phyloP scores from a whole-genome alignment of 2,888 invertebrate genomes.

The Phorcus lineatus region DNA sequence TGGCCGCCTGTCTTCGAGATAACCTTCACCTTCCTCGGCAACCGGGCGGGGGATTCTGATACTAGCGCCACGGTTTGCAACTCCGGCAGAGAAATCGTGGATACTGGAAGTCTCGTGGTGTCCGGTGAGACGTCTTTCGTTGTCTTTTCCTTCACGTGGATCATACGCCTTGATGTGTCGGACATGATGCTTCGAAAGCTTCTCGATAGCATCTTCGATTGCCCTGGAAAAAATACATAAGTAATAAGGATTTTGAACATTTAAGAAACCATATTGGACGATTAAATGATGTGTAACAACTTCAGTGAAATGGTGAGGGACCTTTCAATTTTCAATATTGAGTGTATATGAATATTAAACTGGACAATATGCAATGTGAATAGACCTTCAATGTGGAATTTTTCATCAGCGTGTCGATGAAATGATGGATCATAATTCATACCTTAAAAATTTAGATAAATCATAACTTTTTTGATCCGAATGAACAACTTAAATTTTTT shows the following conservation, averaged over 20 bases:
- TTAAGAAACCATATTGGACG: too few species aligned
- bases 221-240: slow-evolving; percentile 79
- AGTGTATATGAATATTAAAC: too few species aligned
- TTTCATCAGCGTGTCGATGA: too few species aligned
- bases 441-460: too few species aligned
- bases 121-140: slow-evolving; percentile 94
- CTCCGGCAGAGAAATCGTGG: slow-evolving; percentile 93
- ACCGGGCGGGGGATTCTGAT: slow-evolving; percentile 84
- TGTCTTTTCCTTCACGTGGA: slow-evolving; percentile 96
- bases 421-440: too few species aligned
- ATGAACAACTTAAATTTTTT: too few species aligned
- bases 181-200: slow-evolving; percentile 91
- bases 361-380: too few species aligned
- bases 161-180: slow-evolving; percentile 97
- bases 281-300: background rate
- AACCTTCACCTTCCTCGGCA: slow-evolving; percentile 94
- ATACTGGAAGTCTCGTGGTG: slow-evolving; percentile 97
- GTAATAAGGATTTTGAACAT: background rate
- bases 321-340: too few species aligned
- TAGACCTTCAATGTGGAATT: too few species aligned
- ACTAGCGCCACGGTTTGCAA: slow-evolving; percentile 94
- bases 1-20: slow-evolving; percentile 91
- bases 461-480: too few species aligned
- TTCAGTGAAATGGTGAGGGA: too few species aligned
- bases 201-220: slow-evolving; percentile 96